These are phyloP conservation scores for Chascanopsetta lugubris DNA, from an alignment of 2,113 vertebrate genomes.

Conservation along the genomic window DNA sequence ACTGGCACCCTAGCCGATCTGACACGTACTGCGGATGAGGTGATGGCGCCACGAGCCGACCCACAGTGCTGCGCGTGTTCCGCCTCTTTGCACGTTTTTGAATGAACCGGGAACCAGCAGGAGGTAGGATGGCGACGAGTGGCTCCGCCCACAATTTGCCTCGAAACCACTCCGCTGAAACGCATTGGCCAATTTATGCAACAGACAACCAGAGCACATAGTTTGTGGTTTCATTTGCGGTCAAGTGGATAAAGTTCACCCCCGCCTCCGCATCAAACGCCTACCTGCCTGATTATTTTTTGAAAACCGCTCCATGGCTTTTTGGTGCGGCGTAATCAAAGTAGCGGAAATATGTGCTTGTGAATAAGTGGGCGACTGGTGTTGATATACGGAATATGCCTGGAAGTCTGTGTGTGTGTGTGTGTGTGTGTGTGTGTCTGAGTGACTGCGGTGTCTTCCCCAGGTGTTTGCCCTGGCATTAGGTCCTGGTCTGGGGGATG, in stretches of 20 bases:
- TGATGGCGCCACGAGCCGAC: too few species aligned
- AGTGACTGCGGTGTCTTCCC: conserved; percentile 22
- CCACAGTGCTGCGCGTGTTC: too few species aligned
- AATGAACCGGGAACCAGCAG: too few species aligned
- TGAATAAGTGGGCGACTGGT: neutral
- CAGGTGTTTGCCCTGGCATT: conserved; percentile 68
- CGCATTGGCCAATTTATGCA: conserved; percentile 31
- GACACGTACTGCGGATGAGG: too few species aligned
- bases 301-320: conserved; percentile 2
- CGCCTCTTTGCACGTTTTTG: too few species aligned
- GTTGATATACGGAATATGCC: conserved; percentile 1
- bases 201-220: neutral
- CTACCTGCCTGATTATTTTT: conserved; percentile 19
- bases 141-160: too few species aligned
- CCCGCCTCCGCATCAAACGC: conserved; percentile 31
- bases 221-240: conserved; percentile 38
- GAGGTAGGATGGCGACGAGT: too few species aligned
- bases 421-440: neutral
- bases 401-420: conserved; percentile 3
- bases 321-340: neutral
- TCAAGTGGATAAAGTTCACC: conserved; percentile 40
- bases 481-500: conserved; percentile 56
- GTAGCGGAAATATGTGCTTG: conserved; percentile 14
- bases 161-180: too few species aligned
- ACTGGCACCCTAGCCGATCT: too few species aligned